phyloP scores from a whole-genome alignment of 2,888 invertebrate genomes.

The Tribolium freemani region DNA sequence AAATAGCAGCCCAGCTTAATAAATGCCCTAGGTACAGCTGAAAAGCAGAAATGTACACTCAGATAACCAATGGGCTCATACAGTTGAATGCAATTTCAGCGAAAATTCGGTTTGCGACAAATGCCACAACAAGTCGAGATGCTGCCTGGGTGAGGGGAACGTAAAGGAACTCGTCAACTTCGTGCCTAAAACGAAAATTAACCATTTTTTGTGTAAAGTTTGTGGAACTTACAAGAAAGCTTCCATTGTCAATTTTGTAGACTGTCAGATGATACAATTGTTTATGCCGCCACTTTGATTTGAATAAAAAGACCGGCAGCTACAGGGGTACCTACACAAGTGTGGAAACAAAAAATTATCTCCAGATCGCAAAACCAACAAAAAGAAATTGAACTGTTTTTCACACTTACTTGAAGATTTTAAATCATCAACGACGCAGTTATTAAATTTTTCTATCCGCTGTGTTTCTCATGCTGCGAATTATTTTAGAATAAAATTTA shows the following conservation, averaged over 20 bases:
- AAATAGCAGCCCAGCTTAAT: neutral
- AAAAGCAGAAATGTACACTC: neutral
- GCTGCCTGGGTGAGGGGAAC: neutral
- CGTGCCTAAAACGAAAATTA: neutral
- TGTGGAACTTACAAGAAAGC: neutral
- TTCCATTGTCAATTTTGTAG: neutral
- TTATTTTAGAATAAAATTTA: no score
- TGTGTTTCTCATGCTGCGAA: no score
- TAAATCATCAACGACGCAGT: no score
- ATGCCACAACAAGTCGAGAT: neutral
- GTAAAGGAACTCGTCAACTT: neutral
- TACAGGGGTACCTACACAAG: neutral
- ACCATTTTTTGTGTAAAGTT: neutral
- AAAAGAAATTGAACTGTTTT: no score
- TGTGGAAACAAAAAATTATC: neutral
- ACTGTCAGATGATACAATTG: neutral
- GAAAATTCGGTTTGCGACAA: neutral
- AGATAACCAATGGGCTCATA: neutral
- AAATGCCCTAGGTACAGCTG: neutral
- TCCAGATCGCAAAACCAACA: no score
- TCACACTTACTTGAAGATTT: no score
- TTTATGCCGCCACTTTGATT: neutral
- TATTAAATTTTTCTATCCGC: no score
- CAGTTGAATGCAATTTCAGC: neutral
- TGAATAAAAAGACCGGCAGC: neutral